Conservation (phyloP, 2,797 vertebrate species). For the Oryzias sinensis region DNA sequence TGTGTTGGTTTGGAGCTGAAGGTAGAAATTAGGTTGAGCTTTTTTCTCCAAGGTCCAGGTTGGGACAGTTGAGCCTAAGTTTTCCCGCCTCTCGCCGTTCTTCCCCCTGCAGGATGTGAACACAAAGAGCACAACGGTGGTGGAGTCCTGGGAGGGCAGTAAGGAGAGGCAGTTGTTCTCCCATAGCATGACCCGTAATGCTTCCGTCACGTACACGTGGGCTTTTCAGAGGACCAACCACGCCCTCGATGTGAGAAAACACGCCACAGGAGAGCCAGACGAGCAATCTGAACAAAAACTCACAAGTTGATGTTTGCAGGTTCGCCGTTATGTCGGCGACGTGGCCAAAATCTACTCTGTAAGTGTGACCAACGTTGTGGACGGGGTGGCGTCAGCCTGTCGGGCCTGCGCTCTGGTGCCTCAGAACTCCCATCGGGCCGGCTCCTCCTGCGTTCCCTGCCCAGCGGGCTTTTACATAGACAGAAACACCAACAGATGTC, state of each 20-base stretch:
- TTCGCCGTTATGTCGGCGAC: constrained; percentile 85
- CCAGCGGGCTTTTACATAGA: constrained; percentile 91
- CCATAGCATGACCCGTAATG: constrained; percentile 88
- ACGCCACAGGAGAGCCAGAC: no score
- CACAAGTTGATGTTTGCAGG: constrained; percentile 61
- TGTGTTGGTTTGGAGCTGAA: constrained; percentile 10
- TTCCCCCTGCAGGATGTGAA: constrained; percentile 86
- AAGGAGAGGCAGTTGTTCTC: constrained; percentile 90
- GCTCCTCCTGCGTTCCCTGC: constrained; percentile 92
- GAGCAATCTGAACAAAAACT: background rate
- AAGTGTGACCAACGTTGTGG: constrained; percentile 85
- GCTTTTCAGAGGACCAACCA: constrained; percentile 94
- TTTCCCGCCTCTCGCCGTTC: background rate
- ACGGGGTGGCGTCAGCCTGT: constrained; percentile 88
- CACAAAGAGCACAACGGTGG: constrained; percentile 92
- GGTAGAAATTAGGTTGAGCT: constrained; percentile 1
- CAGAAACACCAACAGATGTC: constrained; percentile 86
- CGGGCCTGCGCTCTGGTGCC: constrained; percentile 89
- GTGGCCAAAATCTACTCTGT: constrained; percentile 94
- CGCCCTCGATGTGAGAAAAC: constrained; percentile 85
- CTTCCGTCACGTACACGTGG: constrained; percentile 92
- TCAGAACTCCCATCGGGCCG: constrained; percentile 69
- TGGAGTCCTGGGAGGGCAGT: constrained; percentile 94
- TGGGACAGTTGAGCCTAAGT: background rate
- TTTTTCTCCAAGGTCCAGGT: background rate